Evolutionary conservation across 2,888 invertebrate species (phyloP).

Genomic region (Cetonia aurata): DNA sequence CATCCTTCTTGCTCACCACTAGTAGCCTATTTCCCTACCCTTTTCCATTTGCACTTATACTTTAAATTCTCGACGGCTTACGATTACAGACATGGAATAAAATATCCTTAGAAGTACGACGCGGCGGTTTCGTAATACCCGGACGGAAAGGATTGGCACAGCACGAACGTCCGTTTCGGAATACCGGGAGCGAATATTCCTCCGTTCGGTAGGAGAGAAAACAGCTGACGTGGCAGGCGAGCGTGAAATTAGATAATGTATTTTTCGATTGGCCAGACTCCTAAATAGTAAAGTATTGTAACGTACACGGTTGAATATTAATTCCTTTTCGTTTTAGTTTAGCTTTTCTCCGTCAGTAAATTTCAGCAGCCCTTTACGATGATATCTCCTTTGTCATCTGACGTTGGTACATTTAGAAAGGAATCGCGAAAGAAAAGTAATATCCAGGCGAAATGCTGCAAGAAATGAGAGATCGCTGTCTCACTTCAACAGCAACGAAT

Average conservation of each 20-base stretch:
- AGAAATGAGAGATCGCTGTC: no score
- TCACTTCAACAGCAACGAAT: no score
- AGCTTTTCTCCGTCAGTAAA: neutral
- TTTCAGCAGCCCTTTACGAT: no score
- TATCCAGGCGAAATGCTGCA: no score
- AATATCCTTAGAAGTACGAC: slow-evolving; percentile 15
- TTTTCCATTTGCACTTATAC: slow-evolving; percentile 26
- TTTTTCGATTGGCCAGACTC: slow-evolving; percentile 32
- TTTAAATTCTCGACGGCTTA: slow-evolving; percentile 38
- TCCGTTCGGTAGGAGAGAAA: slow-evolving; percentile 14
- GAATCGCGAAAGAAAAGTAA: no score
- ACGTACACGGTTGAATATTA: slow-evolving; percentile 31
- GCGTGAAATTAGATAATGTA: slow-evolving; percentile 39
- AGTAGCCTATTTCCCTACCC: slow-evolving; percentile 5
- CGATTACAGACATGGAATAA: slow-evolving; percentile 27
- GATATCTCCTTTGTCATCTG: no score
- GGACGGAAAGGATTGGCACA: slow-evolving; percentile 22
- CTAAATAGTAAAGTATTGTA: slow-evolving; percentile 35
- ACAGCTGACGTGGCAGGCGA: slow-evolving; percentile 35
- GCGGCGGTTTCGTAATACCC: slow-evolving; percentile 28
- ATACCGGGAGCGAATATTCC: slow-evolving; percentile 22
- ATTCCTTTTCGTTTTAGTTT: slow-evolving; percentile 17
- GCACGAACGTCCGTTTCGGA: slow-evolving; percentile 23
- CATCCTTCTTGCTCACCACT: slow-evolving; percentile 9
- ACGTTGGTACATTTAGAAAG: no score